A percentile compares a stretch with the other conserved stretches of the same genome.
Conservation (phyloP, 1,140 invertebrate genomes). For the Aphidius gifuensis region DNA sequence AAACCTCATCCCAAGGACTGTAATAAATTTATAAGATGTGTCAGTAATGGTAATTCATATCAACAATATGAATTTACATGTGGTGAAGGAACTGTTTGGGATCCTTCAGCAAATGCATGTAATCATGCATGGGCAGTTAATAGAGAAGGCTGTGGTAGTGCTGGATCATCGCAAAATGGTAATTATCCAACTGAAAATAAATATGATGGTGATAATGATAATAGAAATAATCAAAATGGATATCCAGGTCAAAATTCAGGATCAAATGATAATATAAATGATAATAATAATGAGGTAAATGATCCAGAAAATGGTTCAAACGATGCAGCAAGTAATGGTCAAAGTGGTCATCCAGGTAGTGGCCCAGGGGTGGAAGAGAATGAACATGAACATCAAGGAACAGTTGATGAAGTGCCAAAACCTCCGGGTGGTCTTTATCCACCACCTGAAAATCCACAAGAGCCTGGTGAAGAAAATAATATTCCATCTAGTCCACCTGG, state of each 20-base stretch:
- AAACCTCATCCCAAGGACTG: conserved; percentile 67
- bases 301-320: too few relatives aligned
- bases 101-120: conserved; percentile 63
- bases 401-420: conserved; percentile 4
- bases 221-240: conserved; percentile 3
- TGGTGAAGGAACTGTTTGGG: conserved; percentile 70
- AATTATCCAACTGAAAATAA: conserved; percentile 10
- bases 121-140: conserved; percentile 64
- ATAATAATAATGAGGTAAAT: too few relatives aligned
- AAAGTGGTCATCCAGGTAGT: conserved; percentile 11
- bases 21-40: conserved; percentile 75
- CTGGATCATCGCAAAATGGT: neutral
- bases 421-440: conserved; percentile 12
- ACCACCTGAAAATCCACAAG: conserved; percentile 12
- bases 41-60: conserved; percentile 59
- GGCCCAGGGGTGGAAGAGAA: too few relatives aligned
- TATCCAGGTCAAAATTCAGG: neutral
- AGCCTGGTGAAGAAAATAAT: conserved; percentile 32
- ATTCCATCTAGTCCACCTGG: conserved; percentile 27
- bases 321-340: too few relatives aligned
- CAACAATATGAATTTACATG: conserved; percentile 68
- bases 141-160: conserved; percentile 32
- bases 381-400: too few relatives aligned
- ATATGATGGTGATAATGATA: conserved; percentile 1
- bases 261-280: too few relatives aligned